Evolutionary conservation across 2,888 invertebrate species (phyloP).

Genomic region (Folsomia candida): DNA sequence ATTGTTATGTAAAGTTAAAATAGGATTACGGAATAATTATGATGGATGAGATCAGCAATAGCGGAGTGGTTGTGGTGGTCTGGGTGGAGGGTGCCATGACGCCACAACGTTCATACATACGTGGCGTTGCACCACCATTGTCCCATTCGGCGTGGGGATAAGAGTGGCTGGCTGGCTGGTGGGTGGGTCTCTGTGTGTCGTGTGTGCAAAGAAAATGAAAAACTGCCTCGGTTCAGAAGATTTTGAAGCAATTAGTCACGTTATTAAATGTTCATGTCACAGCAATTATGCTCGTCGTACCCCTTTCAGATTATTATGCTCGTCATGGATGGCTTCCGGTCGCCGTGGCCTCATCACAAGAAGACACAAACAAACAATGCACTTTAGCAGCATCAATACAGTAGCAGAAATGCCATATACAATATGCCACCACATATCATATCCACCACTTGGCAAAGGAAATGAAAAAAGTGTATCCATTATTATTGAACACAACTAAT

Average conservation of each 20-base stretch:
- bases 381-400: not conserved
- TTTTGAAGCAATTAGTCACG: slow-evolving; percentile 3
- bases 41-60: not conserved
- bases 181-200: not conserved
- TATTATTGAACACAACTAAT: not conserved
- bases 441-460: not conserved
- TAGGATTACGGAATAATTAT: slow-evolving; percentile 2
- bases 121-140: not conserved
- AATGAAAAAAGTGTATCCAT: not conserved
- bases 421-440: not conserved
- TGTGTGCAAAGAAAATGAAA: not conserved
- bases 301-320: not conserved
- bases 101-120: not conserved
- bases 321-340: not conserved
- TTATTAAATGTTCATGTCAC: slow-evolving; percentile 5
- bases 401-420: not conserved
- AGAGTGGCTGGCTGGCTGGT: no score
- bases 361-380: not conserved
- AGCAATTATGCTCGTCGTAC: not conserved
- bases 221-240: not conserved
- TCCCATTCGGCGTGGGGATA: not conserved
- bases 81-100: not conserved
- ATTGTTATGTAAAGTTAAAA: slow-evolving; percentile 8
- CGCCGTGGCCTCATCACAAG: not conserved
- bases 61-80: not conserved